Evolutionary conservation across 2,113 vertebrate species (phyloP).

Genomic region (Eclectus roratus): DNA sequence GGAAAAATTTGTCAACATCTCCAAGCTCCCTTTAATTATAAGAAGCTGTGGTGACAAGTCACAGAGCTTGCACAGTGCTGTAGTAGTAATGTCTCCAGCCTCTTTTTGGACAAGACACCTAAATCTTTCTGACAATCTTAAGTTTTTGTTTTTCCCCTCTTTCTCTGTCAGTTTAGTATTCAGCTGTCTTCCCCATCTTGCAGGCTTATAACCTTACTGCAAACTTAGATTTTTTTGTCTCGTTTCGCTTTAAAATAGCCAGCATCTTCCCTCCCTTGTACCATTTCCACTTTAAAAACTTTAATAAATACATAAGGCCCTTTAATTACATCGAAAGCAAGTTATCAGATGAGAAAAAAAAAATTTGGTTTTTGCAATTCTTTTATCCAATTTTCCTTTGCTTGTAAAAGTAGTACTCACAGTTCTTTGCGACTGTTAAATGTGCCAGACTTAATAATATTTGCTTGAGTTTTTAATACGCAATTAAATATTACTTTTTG

Average conservation of each 20-base stretch:
- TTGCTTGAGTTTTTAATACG: neutral
- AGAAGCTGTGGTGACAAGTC: neutral
- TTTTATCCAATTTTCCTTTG: neutral
- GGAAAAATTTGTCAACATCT: neutral
- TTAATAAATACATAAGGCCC: neutral
- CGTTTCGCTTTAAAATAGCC: neutral
- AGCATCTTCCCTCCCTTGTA: neutral
- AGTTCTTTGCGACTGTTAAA: neutral
- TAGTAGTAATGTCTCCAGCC: neutral
- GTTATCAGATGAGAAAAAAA: neutral
- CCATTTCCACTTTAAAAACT: neutral
- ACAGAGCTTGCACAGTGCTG: neutral
- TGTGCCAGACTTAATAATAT: neutral
- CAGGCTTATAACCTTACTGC: neutral
- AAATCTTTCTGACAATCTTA: neutral
- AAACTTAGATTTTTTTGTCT: neutral
- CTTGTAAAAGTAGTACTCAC: neutral
- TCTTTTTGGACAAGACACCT: neutral
- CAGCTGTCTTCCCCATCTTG: neutral
- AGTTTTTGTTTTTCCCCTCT: neutral
- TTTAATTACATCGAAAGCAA: neutral
- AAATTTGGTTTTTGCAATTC: fast-evolving
- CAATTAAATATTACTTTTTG: neutral
- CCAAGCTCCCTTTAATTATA: neutral
- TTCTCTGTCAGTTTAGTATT: neutral